Evolutionary conservation across 2,888 invertebrate genomes (phyloP).

Genomic region (Clanis bilineata): DNA sequence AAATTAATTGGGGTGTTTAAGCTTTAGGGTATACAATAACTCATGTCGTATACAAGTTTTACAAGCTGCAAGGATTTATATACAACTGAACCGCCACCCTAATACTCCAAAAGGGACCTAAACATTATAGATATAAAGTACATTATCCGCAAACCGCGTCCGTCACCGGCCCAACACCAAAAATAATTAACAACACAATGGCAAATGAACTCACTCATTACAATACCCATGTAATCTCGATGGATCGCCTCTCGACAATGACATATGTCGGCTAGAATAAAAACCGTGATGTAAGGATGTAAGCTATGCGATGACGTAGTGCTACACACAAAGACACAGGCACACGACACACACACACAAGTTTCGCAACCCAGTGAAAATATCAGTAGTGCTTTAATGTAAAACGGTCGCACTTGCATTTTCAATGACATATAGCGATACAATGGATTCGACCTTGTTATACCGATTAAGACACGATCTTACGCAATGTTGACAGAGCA

Average conservation of each 20-base stretch:
- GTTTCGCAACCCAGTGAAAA: conserved; percentile 49
- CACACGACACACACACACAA: conserved; percentile 26
- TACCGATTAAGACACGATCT: conserved; percentile 45
- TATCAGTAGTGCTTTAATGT: conserved; percentile 40
- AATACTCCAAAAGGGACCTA: conserved; percentile 30
- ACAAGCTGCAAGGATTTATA: conserved; percentile 18
- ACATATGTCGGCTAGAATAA: conserved; percentile 66
- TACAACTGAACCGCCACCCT: conserved; percentile 36
- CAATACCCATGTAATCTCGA: conserved; percentile 55
- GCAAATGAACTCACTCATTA: conserved; percentile 72
- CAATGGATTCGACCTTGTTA: conserved; percentile 49
- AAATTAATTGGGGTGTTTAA: no score
- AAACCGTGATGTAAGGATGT: conserved; percentile 59
- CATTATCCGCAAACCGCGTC: conserved; percentile 31
- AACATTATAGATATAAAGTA: conserved; percentile 33
- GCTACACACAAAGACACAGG: conserved; percentile 40
- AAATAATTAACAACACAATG: conserved; percentile 69
- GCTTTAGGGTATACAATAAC: no score
- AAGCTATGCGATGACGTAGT: conserved; percentile 50
- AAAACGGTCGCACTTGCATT: conserved; percentile 43
- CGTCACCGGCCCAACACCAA: conserved; percentile 64
- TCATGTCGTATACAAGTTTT: not conserved
- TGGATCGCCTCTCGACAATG: conserved; percentile 51
- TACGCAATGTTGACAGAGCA: conserved; percentile 34
- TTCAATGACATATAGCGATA: conserved; percentile 43